phyloP scores from a whole-genome alignment of 2,888 invertebrate genomes.

The Megaustenia siamemsis region DNA sequence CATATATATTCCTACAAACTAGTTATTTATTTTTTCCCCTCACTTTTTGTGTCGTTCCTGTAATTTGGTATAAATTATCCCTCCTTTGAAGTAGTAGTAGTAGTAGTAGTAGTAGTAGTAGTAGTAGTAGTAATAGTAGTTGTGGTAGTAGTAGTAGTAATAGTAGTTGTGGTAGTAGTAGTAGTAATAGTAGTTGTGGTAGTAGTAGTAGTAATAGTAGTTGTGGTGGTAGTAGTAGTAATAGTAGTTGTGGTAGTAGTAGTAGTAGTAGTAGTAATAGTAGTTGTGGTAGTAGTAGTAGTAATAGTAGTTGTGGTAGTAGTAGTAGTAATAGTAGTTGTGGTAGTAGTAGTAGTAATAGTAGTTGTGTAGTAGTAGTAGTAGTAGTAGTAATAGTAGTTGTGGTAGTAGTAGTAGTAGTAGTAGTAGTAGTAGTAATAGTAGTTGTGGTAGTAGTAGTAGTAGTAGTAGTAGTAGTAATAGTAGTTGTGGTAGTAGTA shows the following conservation, averaged over 20 bases:
- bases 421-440: slow-evolving; percentile 16
- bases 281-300: slow-evolving; percentile 7
- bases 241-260: background rate
- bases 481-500: no score
- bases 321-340: slow-evolving; percentile 4
- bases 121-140: slow-evolving; percentile 4
- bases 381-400: background rate
- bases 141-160: slow-evolving; percentile 3
- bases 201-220: slow-evolving; percentile 1
- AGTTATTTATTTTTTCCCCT: background rate
- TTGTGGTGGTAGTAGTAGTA: no score
- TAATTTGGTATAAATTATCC: no score
- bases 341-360: slow-evolving; percentile 10
- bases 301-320: slow-evolving; percentile 19
- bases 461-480: no score
- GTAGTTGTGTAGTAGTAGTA: background rate
- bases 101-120: background rate
- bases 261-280: slow-evolving; percentile 1
- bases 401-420: slow-evolving; percentile 26
- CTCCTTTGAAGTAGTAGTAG: background rate
- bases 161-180: slow-evolving; percentile 27
- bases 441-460: slow-evolving; percentile 4
- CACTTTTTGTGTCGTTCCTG: no score
- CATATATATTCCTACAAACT: no score
- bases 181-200: slow-evolving; percentile 1